Conservation (phyloP, 2,888 invertebrate species). For the Nomada goodeniana region DNA sequence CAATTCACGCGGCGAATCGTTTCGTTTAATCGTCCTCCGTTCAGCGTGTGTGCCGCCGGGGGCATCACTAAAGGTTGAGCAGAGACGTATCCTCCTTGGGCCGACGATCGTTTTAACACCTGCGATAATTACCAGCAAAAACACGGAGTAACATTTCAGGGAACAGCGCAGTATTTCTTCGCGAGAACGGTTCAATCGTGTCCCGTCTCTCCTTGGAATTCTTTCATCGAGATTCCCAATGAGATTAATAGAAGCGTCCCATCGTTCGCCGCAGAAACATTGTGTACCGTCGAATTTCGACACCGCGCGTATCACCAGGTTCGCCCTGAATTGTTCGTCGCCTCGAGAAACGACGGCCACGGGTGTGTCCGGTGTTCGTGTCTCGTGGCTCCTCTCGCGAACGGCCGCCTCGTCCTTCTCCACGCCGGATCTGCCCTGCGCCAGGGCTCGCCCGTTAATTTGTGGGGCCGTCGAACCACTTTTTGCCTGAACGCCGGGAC, state of each 20-base stretch:
- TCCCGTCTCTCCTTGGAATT: constrained; percentile 35
- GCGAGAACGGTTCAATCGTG: not conserved
- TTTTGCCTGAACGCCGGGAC: constrained; percentile 73
- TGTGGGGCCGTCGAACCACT: constrained; percentile 76
- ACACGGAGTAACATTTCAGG: constrained; percentile 47
- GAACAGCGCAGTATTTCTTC: constrained; percentile 45
- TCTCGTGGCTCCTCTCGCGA: constrained; percentile 27
- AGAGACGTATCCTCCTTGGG: constrained; percentile 48
- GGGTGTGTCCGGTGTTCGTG: not conserved
- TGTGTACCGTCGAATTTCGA: not conserved
- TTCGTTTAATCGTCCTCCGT: constrained; percentile 48
- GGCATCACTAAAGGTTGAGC: constrained; percentile 51
- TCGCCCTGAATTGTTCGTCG: no score
- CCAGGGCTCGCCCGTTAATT: constrained; percentile 76
- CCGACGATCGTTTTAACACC: constrained; percentile 59
- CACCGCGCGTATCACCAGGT: not conserved
- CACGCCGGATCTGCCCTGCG: constrained; percentile 4
- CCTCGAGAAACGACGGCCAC: constrained; percentile 42
- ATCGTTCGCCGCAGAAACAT: not conserved
- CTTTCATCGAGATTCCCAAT: not conserved
- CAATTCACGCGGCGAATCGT: constrained; percentile 45
- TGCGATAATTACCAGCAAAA: constrained; percentile 58
- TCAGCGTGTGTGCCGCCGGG: constrained; percentile 29
- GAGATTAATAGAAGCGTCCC: not conserved
- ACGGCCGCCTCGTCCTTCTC: constrained; percentile 15